Conservation (phyloP, 1,140 invertebrate genomes). For the Aphelenchoides avenae region DNA sequence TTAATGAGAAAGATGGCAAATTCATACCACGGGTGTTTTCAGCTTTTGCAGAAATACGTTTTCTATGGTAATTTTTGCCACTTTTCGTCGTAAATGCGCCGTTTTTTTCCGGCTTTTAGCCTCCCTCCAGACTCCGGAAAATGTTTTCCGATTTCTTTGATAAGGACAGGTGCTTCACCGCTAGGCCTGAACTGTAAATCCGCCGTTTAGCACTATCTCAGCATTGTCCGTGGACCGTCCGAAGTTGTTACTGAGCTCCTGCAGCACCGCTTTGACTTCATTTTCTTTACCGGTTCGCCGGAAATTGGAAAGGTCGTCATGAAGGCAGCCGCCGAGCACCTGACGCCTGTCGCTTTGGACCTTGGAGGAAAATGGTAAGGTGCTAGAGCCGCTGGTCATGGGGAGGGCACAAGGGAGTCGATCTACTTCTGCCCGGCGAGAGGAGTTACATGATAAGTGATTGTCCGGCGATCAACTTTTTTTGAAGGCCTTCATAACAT, state of each 20-base stretch:
- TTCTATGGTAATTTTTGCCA: too few relatives aligned
- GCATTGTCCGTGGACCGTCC: neutral
- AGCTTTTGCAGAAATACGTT: too few relatives aligned
- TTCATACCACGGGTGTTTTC: too few relatives aligned
- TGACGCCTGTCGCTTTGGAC: constrained; percentile 86
- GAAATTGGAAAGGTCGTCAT: constrained; percentile 79
- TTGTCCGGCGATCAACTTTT: constrained; percentile 62
- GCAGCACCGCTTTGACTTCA: constrained; percentile 85
- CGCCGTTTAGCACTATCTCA: neutral
- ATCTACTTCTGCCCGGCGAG: too few relatives aligned
- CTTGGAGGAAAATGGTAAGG: constrained; percentile 78
- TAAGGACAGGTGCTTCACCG: neutral
- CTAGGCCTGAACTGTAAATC: constrained; percentile 4
- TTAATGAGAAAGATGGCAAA: too few relatives aligned
- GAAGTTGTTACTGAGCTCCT: constrained; percentile 65
- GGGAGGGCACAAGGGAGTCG: too few relatives aligned
- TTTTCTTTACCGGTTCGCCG: constrained; percentile 90
- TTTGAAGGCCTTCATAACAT: too few relatives aligned
- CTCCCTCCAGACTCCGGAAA: neutral
- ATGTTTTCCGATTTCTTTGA: neutral
- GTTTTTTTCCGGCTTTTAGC: neutral
- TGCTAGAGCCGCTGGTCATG: constrained; percentile 85
- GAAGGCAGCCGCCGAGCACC: constrained; percentile 76
- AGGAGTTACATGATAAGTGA: too few relatives aligned
- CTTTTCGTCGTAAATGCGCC: neutral